A percentile compares a stretch with the other conserved stretches of the same genome.
Conservation (phyloP, 2,113 vertebrate genomes). For the Thinocorus orbignyianus region DNA sequence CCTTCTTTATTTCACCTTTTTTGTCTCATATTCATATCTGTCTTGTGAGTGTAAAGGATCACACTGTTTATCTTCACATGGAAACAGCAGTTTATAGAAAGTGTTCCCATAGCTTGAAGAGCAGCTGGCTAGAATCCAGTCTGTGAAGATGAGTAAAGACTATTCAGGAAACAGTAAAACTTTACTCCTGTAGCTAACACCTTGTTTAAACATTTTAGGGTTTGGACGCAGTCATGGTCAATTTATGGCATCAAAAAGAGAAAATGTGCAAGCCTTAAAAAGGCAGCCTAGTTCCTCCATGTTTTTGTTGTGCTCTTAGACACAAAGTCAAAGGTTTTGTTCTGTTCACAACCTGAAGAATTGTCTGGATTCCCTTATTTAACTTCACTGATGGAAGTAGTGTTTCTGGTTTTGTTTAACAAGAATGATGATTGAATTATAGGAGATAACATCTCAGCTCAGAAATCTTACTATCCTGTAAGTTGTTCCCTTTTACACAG, state of each 20-base stretch:
- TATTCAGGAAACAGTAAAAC: background rate
- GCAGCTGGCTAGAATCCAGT: background rate
- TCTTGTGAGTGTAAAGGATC: background rate
- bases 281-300: background rate
- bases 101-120: background rate
- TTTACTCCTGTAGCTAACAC: background rate
- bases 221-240: background rate
- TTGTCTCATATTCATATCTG: background rate
- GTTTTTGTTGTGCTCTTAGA: background rate
- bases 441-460: background rate
- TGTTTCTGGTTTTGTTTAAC: background rate
- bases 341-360: background rate
- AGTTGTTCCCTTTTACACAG: background rate
- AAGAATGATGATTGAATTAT: background rate
- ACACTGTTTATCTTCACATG: background rate
- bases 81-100: background rate
- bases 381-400: rapidly evolving
- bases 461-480: background rate
- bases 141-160: background rate
- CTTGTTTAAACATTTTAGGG: background rate
- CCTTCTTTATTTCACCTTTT: background rate
- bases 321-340: background rate
- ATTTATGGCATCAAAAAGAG: background rate
- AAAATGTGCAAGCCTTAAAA: background rate
- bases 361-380: background rate